phyloP scores from a whole-genome alignment of 2,797 vertebrate genomes.

The Cirrhinus molitorella region DNA sequence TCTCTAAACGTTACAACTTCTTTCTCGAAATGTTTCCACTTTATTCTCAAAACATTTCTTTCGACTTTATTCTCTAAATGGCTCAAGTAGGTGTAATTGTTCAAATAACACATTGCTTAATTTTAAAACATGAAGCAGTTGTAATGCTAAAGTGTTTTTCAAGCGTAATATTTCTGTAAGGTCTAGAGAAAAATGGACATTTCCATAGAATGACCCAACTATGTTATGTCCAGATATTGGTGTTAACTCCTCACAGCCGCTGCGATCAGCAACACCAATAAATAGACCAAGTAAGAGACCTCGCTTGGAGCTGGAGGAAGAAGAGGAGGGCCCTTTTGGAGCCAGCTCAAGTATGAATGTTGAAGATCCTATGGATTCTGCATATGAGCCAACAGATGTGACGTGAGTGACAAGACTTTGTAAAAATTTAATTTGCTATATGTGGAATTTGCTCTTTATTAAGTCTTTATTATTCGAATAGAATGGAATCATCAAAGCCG shows the following conservation, averaged over 20 bases:
- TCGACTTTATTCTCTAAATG: no score
- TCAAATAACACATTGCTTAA: no score
- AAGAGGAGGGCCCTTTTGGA: not conserved
- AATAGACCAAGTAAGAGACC: not conserved
- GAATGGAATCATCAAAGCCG: not conserved
- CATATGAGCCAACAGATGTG: not conserved
- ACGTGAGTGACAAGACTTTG: not conserved
- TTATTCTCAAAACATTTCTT: no score
- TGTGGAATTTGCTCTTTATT: not conserved
- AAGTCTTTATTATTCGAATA: not conserved
- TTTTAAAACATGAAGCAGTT: no score
- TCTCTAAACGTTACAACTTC: no score
- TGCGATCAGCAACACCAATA: not conserved
- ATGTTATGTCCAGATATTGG: not conserved
- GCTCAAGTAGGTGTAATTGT: no score
- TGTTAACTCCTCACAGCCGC: not conserved
- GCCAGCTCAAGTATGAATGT: not conserved
- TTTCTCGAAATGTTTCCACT: no score
- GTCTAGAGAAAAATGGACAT: no score
- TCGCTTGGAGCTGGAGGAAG: not conserved
- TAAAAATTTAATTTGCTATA: no score
- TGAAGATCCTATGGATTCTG: not conserved
- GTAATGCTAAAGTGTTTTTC: no score
- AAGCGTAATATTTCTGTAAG: no score
- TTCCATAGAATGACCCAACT: not conserved